Evolutionary conservation across 2,797 vertebrate genomes (phyloP).

Genomic region (Okamejei kenojei): DNA sequence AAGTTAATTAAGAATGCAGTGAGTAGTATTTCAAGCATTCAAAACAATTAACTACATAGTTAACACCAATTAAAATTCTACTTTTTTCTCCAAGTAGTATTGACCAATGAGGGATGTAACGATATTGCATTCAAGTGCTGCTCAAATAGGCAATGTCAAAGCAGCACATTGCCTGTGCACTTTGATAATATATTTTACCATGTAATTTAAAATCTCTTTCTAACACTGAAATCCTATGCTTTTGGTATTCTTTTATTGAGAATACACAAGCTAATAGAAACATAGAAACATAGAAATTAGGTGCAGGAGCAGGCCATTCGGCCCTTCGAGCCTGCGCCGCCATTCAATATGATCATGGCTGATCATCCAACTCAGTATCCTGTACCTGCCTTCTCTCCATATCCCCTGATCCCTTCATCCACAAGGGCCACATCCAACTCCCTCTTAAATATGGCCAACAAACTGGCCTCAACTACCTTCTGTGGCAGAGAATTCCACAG

Average conservation of each 20-base stretch:
- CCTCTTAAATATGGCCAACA: no score
- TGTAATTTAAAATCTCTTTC: constrained; percentile 25
- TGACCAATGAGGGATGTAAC: neutral
- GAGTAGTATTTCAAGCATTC: neutral
- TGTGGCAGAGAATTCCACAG: no score
- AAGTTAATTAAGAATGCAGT: constrained; percentile 35
- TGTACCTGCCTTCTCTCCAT: no score
- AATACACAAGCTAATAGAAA: neutral
- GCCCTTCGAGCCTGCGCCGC: no score
- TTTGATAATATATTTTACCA: constrained; percentile 8
- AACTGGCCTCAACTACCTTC: no score
- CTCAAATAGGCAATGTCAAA: neutral
- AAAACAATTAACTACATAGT: constrained; percentile 15
- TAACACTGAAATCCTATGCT: neutral
- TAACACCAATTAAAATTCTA: constrained; percentile 29
- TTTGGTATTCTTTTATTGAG: neutral
- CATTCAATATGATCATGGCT: no score
- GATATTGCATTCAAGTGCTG: neutral
- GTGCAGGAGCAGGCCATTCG: no score
- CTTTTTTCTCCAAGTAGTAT: constrained; percentile 7
- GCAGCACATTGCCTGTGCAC: neutral
- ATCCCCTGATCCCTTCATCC: no score
- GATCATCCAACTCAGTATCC: no score
- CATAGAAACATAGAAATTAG: no score
- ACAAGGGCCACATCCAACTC: no score